A percentile compares a stretch with the other conserved stretches of the same genome.
Evolutionary conservation across 2,113 vertebrate genomes (phyloP).

Genomic region (Chloropsis hardwickii): DNA sequence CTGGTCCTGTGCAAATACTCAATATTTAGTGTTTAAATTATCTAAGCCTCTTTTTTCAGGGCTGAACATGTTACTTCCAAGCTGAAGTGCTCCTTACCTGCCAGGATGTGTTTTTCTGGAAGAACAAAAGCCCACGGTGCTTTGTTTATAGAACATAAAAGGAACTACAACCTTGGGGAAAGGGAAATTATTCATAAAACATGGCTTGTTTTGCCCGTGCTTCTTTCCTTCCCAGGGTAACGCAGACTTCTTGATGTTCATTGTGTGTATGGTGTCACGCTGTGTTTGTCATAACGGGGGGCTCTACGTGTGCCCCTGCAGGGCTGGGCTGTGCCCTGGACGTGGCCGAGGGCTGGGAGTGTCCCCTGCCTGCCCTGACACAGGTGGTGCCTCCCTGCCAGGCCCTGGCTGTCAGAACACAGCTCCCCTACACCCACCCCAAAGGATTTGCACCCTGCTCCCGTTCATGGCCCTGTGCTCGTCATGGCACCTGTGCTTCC

Average conservation of each 20-base stretch:
- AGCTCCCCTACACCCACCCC: fast-evolving
- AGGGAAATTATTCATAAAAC: background rate
- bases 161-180: background rate
- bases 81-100: background rate
- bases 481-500: fast-evolving
- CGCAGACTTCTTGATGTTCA: background rate
- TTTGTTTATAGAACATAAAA: background rate
- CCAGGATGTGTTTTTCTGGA: background rate
- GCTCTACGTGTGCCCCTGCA: fast-evolving
- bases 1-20: background rate
- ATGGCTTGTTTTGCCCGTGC: background rate
- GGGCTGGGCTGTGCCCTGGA: background rate
- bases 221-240: background rate
- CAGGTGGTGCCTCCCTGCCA: fast-evolving
- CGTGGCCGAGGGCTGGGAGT: fast-evolving
- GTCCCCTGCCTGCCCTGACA: background rate
- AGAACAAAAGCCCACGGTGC: background rate
- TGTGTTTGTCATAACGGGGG: background rate
- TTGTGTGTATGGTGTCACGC: fast-evolving
- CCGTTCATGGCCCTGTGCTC: fast-evolving
- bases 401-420: fast-evolving
- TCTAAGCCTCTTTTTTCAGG: background rate
- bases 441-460: fast-evolving
- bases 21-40: background rate
- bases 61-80: background rate